A percentile compares a stretch with the other conserved stretches of the same genome.
Evolutionary conservation across 2,888 invertebrate genomes (phyloP).

Genomic region (Drosophila histrio): DNA sequence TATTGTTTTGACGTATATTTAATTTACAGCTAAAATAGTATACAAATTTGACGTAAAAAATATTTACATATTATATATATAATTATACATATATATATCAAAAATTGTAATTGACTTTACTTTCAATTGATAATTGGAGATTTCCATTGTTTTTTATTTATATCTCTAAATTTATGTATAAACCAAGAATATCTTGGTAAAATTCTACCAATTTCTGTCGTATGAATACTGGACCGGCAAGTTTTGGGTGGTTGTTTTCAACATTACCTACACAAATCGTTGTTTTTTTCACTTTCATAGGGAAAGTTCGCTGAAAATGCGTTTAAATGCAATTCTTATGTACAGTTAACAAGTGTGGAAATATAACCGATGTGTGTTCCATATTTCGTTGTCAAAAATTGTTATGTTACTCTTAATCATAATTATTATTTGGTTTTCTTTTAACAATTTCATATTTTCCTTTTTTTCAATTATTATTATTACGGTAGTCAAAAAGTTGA

Average conservation of each 20-base stretch:
- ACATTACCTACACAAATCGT: slow-evolving; percentile 43
- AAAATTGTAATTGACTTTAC: slow-evolving; percentile 53
- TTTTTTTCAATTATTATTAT: background rate
- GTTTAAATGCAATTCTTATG: slow-evolving; percentile 40
- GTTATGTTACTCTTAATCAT: slow-evolving; percentile 11
- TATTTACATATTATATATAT: slow-evolving; percentile 31
- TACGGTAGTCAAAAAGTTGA: slow-evolving; percentile 2
- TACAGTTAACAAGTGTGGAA: slow-evolving; percentile 51
- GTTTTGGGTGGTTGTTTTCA: slow-evolving; percentile 55
- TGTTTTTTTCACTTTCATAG: background rate
- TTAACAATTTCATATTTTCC: background rate
- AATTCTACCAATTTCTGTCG: slow-evolving; percentile 35
- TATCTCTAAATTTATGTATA: slow-evolving; percentile 1
- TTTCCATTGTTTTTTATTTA: background rate
- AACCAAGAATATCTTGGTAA: slow-evolving; percentile 18
- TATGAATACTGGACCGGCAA: slow-evolving; percentile 82
- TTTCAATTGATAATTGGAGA: slow-evolving; percentile 21
- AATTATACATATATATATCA: slow-evolving; percentile 26
- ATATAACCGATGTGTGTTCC: slow-evolving; percentile 26
- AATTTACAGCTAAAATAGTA: slow-evolving; percentile 44
- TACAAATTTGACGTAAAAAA: slow-evolving; percentile 40
- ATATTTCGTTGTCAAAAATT: slow-evolving; percentile 59
- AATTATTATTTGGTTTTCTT: slow-evolving; percentile 2
- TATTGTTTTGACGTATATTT: slow-evolving; percentile 18
- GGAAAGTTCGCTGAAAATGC: slow-evolving; percentile 44